A percentile compares a stretch with the other conserved stretches of the same genome.
Evolutionary conservation across 2,888 invertebrate species (phyloP).

Genomic region (Trachelus troglodyta): DNA sequence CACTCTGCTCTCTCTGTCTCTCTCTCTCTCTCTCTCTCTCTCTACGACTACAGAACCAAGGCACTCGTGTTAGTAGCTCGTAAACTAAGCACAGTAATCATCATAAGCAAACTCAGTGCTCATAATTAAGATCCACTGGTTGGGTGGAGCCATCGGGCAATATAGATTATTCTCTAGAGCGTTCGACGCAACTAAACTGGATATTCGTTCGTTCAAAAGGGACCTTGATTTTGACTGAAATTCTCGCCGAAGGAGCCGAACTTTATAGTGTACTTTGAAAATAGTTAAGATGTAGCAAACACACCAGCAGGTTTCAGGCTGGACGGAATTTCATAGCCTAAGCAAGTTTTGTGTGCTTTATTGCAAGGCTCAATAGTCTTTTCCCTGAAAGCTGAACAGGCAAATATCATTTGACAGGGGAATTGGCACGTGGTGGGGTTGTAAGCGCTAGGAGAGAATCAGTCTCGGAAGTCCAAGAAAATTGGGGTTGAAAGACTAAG

Average conservation of each 20-base stretch:
- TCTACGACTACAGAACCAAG: background rate
- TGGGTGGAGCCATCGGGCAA: background rate
- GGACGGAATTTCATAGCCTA: background rate
- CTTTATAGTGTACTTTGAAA: background rate
- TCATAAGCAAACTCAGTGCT: slow-evolving; percentile 14
- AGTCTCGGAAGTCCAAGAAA: background rate
- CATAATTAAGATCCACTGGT: background rate
- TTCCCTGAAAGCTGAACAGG: background rate
- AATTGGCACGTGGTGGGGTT: background rate
- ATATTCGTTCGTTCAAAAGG: background rate
- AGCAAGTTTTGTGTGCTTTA: background rate
- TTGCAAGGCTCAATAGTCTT: background rate
- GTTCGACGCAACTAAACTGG: background rate
- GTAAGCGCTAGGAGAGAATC: background rate
- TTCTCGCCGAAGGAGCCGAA: background rate
- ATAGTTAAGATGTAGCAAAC: background rate
- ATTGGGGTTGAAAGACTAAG: too few species aligned
- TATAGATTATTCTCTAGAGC: background rate
- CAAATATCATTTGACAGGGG: background rate
- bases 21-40: too few species aligned
- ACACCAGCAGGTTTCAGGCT: background rate
- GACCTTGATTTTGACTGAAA: background rate
- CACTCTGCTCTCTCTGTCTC: background rate
- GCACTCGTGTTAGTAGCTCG: slow-evolving; percentile 17
- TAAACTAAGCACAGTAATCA: slow-evolving; percentile 34